Base-by-base conservation (phyloP, 2,888 invertebrate genomes). In the Rhagium mordax region DNA sequence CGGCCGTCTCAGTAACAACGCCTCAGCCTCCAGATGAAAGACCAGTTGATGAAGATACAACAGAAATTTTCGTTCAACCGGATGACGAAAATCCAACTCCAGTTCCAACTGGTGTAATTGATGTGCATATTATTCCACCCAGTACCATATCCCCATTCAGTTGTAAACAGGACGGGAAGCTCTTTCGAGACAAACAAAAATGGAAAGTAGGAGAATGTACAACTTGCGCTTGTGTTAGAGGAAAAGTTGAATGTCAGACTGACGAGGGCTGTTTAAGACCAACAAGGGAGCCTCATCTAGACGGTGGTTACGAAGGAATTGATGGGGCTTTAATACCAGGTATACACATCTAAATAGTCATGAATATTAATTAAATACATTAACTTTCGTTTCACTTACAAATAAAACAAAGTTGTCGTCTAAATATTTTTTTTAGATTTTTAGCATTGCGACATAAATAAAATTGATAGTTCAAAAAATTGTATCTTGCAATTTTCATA, bases 191-290 rank as follows among this genome's bases (percentile, higher is more conserved):
- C 76, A 93, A 93, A 0, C 93, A 94, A 78, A 90, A 90, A 65
- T 94, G 93, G 91, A 88, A 87, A 68, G 92, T 93, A 78, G 93
- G 92, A 83, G 90, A 91, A 78, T 94, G 95, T 83, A 94, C 93
- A 0, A 89, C 91, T 21, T 96, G 96, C 84, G 89, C 90, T 55
- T 96, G 96, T 84, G 87, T 88, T 62, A 87, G 89, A 20, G 94
- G 94, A 0, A 88, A 90, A 51, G 90, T 94, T 53, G 88, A 89
- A 60, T 93, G 93, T 82, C 87, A 80, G 71, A 86, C 87, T 5
- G 85, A 86, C 71, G 85, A 84, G 1, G 90, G 89, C 79, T 93
- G 94, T 84, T 86, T 81, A 13, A 75, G 81, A 68, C 79, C 83
- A 1, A 82, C 82, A 7, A 78, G 78, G 73, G 78, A 80, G 69